Evolutionary conservation across 2,797 vertebrate species (phyloP), one percentile per base, ranked within the genome.

Genomic region (Lacerta bilineata): DNA sequence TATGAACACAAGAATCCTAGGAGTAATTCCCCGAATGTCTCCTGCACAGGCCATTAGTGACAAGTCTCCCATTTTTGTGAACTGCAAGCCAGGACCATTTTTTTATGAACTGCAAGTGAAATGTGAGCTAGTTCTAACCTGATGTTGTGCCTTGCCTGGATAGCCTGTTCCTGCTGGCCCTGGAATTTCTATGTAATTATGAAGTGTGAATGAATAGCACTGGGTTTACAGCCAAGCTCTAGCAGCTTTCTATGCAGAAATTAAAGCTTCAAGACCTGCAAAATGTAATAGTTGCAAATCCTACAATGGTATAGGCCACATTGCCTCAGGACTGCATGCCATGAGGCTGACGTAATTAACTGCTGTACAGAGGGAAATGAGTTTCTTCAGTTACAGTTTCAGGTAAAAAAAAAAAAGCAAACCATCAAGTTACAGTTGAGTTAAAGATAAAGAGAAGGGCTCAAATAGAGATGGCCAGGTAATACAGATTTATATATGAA

Each of bases 141-240:
- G 90, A 90, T 71, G 87, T 77, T 89, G 81, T 91, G 87, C 92
- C 89, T 87, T 93, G 0, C 0, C 90, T 66, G 87, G 86, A 87
- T 6, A 77, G 74, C 92, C 90, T 91, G 92, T 91, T 91, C 85
- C 85, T 93, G 90, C 90, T 3, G 0, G 36, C 46, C 88, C 88
- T 59, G 90, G 90, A 75, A 92, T 91, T 92, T 41, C 1, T 7
- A 0, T 0, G 59, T 89, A 41, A 93, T 93, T 92, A 88, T 5
- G 75, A 89, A 92, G 89, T 81, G n/a, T 36, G 75, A 91, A 91
- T 87, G 88, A 93, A 90, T 0, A 0, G 18, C 88, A 11, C 1
- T 36, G 72, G 55, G 72, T 50, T 71, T 0, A 0, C 0, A 3
- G 93, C 92, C 91, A 87, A 77, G 85, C 27, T 23, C 0, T 0